phyloP scores from a whole-genome alignment of 2,797 vertebrate species.

The Cuniculus paca region DNA sequence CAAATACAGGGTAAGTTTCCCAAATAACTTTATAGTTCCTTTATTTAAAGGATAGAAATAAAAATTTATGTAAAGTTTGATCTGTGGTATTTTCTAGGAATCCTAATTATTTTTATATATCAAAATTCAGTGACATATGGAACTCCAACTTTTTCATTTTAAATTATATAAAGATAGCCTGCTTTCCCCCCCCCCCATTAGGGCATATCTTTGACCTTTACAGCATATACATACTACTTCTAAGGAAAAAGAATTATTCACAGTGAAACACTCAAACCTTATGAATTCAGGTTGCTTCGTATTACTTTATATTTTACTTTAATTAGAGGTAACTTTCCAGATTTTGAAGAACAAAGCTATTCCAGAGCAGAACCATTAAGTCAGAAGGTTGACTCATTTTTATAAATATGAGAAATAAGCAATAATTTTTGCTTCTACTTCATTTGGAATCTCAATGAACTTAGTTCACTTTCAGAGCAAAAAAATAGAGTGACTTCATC shows the following conservation, averaged over 20 bases:
- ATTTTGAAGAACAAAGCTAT: conserved; percentile 42
- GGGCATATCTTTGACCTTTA: neutral
- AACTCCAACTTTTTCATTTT: neutral
- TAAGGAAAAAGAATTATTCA: conserved; percentile 22
- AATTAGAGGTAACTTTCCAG: conserved; percentile 51
- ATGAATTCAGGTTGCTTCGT: neutral
- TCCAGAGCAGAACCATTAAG: neutral
- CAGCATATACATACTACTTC: neutral
- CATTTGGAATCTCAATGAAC: conserved; percentile 16
- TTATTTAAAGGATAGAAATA: conserved; percentile 20
- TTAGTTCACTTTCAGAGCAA: conserved; percentile 23
- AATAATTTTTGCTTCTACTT: conserved; percentile 17
- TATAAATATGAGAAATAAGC: neutral
- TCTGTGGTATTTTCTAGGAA: conserved; percentile 31
- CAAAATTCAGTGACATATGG: neutral
- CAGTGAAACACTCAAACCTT: conserved; percentile 12
- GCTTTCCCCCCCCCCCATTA: conserved; percentile 1
- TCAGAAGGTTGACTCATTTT: conserved; percentile 50
- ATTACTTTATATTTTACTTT: conserved; percentile 42
- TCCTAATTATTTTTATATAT: conserved; percentile 34
- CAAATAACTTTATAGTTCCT: conserved; percentile 16
- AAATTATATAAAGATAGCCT: neutral
- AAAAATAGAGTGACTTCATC: conserved; percentile 57
- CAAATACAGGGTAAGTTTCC: conserved; percentile 97
- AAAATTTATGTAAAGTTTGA: neutral